A percentile compares a stretch with the other conserved stretches of the same genome.
These are phyloP conservation scores for Agrilus planipennis DNA, from an alignment of 1,140 invertebrate genomes.

Conservation along the genomic window DNA sequence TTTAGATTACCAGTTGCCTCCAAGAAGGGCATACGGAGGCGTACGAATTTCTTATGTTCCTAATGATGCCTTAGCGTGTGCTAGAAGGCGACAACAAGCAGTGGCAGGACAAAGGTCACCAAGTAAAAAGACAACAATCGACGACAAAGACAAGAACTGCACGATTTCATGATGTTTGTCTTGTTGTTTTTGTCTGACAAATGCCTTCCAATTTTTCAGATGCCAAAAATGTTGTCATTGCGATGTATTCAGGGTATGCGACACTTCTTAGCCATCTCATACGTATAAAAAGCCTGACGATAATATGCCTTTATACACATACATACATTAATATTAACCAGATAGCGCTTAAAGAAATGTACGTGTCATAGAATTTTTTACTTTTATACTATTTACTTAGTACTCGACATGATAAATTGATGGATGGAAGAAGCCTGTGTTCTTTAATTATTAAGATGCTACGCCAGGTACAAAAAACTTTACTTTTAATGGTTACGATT, in stretches of 20 bases:
- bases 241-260: slow-evolving; percentile 5
- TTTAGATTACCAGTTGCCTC: slow-evolving; percentile 68
- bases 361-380: too few species aligned
- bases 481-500: too few species aligned
- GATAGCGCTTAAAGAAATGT: not conserved
- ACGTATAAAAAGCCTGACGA: too few species aligned
- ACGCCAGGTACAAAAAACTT: too few species aligned
- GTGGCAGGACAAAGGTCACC: slow-evolving; percentile 29
- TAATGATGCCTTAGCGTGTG: slow-evolving; percentile 73
- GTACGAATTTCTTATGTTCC: slow-evolving; percentile 82
- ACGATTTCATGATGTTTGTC: slow-evolving; percentile 51
- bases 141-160: slow-evolving; percentile 52
- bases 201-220: slow-evolving; percentile 16
- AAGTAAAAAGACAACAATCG: slow-evolving; percentile 25
- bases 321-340: slow-evolving; percentile 1
- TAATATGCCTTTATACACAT: too few species aligned
- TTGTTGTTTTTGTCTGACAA: slow-evolving; percentile 1
- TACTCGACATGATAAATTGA: too few species aligned
- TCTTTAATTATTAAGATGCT: too few species aligned
- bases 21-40: slow-evolving; percentile 69
- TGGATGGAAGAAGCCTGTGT: too few species aligned
- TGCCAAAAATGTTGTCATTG: slow-evolving; percentile 2
- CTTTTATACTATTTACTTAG: too few species aligned
- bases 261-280: too few species aligned
- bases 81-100: slow-evolving; percentile 50